Evolutionary conservation across 2,113 vertebrate species (phyloP).

Genomic region (Amblyornis subalaris): DNA sequence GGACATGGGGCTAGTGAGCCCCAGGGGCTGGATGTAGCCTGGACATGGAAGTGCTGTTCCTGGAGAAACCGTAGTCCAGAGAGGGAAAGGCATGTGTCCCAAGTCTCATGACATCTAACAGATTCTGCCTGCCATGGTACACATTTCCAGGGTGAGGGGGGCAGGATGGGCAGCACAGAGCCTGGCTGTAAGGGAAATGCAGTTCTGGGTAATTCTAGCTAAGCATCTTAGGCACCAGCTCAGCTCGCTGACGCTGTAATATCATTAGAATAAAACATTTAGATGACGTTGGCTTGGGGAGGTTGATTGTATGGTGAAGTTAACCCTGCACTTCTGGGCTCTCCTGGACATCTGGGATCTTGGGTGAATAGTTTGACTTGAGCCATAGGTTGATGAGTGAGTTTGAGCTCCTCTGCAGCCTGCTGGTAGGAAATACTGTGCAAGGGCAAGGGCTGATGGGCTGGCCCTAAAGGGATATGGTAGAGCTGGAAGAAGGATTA

Average conservation of each 20-base stretch:
- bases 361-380: neutral
- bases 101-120: neutral
- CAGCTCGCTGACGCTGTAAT: neutral
- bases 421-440: neutral
- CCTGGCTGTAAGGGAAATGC: neutral
- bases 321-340: neutral
- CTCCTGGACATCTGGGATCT: neutral
- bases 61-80: neutral
- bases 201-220: conserved; percentile 27
- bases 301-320: neutral
- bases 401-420: neutral
- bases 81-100: neutral
- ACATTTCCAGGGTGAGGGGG: neutral
- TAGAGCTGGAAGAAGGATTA: neutral
- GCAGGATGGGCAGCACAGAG: neutral
- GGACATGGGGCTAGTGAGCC: neutral
- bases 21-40: neutral
- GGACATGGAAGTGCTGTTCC: neutral
- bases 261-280: conserved; percentile 47
- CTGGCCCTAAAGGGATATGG: neutral
- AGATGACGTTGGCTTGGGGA: neutral
- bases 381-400: neutral
- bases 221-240: conserved; percentile 18
- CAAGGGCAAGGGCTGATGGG: neutral
- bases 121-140: neutral